Evolutionary conservation across 2,797 vertebrate species (phyloP).

Genomic region (Catostomus latipinnis): DNA sequence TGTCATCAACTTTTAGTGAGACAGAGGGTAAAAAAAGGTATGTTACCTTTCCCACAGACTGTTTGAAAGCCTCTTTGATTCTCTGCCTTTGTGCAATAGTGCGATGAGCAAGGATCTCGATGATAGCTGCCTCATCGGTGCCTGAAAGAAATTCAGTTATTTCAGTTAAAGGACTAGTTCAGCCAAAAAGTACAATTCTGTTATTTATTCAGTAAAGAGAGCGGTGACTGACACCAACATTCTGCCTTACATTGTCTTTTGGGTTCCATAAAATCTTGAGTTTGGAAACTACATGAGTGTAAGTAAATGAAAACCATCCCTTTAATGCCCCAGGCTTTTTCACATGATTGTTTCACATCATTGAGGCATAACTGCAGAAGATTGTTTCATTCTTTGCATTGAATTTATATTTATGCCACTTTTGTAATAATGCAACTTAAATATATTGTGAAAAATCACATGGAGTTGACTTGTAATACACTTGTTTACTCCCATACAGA

Average conservation of each 20-base stretch:
- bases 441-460: not conserved
- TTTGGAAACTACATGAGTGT: no score
- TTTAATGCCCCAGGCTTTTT: not conserved
- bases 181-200: no score
- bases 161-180: no score
- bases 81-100: slow-evolving; percentile 89
- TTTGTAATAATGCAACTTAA: not conserved
- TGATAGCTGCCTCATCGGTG: slow-evolving; percentile 88
- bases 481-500: not conserved
- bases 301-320: not conserved
- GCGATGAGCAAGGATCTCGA: slow-evolving; percentile 79
- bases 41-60: slow-evolving; percentile 87
- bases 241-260: not conserved
- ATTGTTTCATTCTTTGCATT: not conserved
- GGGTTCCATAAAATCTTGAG: not conserved
- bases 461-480: not conserved
- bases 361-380: not conserved
- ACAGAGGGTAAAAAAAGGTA: not conserved
- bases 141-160: slow-evolving; percentile 73
- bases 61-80: slow-evolving; percentile 89
- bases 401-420: not conserved
- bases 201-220: no score
- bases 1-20: not conserved
- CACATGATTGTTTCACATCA: not conserved
- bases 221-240: no score